These are phyloP conservation scores for Frankliniella intonsa DNA, from an alignment of 2,888 invertebrate genomes.

Conservation along the genomic window DNA sequence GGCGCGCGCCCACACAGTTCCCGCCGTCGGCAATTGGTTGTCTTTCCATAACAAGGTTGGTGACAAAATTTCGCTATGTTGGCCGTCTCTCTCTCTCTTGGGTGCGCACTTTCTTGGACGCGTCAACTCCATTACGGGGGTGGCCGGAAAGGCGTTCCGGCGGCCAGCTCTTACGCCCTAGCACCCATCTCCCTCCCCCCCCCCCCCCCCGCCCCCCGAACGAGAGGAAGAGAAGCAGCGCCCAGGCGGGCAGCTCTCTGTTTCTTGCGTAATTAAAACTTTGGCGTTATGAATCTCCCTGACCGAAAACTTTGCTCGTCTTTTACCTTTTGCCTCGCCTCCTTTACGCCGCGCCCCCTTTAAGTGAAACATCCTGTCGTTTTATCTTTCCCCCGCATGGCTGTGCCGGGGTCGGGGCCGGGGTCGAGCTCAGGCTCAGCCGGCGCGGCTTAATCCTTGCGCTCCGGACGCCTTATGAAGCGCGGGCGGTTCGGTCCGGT, in stretches of 20 bases:
- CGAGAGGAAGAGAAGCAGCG: not conserved
- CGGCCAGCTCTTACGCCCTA: not conserved
- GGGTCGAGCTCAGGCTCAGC: not conserved
- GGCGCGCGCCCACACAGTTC: too few species aligned
- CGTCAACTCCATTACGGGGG: not conserved
- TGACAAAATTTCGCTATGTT: too few species aligned
- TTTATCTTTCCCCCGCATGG: not conserved
- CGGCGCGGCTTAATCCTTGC: not conserved
- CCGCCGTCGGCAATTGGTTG: too few species aligned
- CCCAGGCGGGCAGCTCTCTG: not conserved
- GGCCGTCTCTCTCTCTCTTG: not conserved
- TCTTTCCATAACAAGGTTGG: too few species aligned
- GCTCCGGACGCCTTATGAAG: too few species aligned
- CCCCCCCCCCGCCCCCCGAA: not conserved
- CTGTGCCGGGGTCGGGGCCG: not conserved
- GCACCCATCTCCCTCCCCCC: not conserved
- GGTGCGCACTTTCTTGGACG: not conserved
- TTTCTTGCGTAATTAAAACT: slow-evolving; percentile 25
- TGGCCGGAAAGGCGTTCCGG: not conserved
- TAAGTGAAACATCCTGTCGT: too few species aligned
- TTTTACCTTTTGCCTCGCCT: slow-evolving; percentile 2
- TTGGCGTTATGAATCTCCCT: slow-evolving; percentile 22
- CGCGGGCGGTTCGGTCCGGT: too few species aligned
- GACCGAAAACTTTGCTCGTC: slow-evolving; percentile 11
- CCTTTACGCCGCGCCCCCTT: not conserved